phyloP scores from a whole-genome alignment of 2,797 vertebrate species.

The Schizopygopsis malacanthus region DNA sequence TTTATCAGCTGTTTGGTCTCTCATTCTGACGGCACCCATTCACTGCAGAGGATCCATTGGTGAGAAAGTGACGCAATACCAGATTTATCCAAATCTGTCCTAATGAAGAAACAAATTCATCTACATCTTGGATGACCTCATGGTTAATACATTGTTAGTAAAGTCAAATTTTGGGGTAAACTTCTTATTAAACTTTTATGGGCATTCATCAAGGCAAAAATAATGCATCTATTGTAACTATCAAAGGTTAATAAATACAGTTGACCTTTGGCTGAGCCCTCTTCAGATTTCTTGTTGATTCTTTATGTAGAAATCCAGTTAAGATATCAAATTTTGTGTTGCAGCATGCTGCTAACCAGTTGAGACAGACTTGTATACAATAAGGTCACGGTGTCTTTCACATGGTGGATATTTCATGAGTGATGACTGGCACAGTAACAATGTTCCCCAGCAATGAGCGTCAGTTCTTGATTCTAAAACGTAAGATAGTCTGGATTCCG shows the following conservation, averaged over 20 bases:
- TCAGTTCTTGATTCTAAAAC: slow-evolving; percentile 48
- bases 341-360: background rate
- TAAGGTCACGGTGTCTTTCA: slow-evolving; percentile 35
- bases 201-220: background rate
- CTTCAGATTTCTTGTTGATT: slow-evolving; percentile 14
- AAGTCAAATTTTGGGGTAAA: background rate
- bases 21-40: background rate
- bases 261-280: slow-evolving; percentile 28
- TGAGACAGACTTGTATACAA: slow-evolving; percentile 40
- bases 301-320: background rate
- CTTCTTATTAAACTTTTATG: background rate
- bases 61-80: background rate
- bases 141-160: background rate
- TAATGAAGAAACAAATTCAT: background rate
- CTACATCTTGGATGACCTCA: background rate
- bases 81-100: background rate
- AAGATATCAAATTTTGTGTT: slow-evolving; percentile 21
- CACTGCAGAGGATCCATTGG: background rate
- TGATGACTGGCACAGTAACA: slow-evolving; percentile 49
- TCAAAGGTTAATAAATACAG: background rate
- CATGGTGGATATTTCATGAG: slow-evolving; percentile 25
- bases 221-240: background rate
- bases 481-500: slow-evolving; percentile 44
- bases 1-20: background rate
- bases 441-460: slow-evolving; percentile 34